These are phyloP conservation scores for Agonopterix heracliana DNA, from an alignment of 2,888 invertebrate genomes.

Conservation along the genomic window DNA sequence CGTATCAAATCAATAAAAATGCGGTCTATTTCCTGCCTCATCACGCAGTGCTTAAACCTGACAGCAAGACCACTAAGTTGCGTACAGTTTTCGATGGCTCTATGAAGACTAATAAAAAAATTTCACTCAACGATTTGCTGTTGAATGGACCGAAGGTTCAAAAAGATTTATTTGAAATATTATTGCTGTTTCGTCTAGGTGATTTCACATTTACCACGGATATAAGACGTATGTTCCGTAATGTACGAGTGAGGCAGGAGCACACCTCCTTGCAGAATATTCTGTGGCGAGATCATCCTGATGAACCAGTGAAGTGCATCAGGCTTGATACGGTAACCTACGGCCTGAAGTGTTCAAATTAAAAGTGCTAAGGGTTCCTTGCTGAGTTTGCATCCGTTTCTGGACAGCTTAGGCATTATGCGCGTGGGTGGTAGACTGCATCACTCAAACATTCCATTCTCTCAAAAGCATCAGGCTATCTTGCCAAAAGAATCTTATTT, in stretches of 20 bases:
- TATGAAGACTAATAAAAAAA: neutral
- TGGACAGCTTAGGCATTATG: no score
- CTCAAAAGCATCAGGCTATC: no score
- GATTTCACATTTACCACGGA: conserved; percentile 11
- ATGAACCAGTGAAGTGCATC: conserved; percentile 11
- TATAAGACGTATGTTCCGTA: conserved; percentile 18
- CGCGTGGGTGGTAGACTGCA: no score
- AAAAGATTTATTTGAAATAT: neutral
- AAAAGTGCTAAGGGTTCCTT: conserved; percentile 7
- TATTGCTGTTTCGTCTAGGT: conserved; percentile 10
- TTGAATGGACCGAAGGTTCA: neutral
- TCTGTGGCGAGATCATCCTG: conserved; percentile 12
- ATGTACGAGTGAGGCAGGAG: conserved; percentile 3
- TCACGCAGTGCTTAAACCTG: neutral
- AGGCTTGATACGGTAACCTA: conserved; percentile 17
- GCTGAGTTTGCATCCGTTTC: no score
- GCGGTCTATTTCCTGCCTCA: neutral
- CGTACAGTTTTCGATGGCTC: neutral
- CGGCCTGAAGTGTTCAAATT: conserved; percentile 16
- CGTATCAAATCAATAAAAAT: conserved; percentile 3
- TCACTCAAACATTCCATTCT: no score
- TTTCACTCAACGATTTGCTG: neutral
- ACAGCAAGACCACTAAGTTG: neutral
- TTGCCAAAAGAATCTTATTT: no score
- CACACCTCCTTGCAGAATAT: conserved; percentile 18